Conservation (phyloP, 2,888 invertebrate genomes). For the Lymantria dispar region DNA sequence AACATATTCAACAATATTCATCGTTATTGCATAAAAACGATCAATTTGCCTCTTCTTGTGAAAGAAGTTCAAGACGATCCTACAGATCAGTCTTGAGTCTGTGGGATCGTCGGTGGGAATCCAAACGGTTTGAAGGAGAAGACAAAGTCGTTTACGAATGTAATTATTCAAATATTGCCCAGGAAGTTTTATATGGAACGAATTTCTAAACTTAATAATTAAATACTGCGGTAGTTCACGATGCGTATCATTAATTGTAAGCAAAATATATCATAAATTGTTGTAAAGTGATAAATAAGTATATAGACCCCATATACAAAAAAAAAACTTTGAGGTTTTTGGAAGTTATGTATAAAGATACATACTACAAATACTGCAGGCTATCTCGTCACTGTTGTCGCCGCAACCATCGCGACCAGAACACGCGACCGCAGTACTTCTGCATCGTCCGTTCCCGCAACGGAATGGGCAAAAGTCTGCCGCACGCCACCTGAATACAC, state of each 20-base stretch:
- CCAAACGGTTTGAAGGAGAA: too few relatives aligned
- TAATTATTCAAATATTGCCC: too few relatives aligned
- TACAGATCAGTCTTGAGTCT: too few relatives aligned
- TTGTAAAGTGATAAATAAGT: neutral
- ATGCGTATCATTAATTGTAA: neutral
- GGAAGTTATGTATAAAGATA: constrained; percentile 39
- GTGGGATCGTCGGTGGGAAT: too few relatives aligned
- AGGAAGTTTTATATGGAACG: too few relatives aligned
- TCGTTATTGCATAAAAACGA: too few relatives aligned
- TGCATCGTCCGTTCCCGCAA: constrained; percentile 93
- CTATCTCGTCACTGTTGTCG: constrained; percentile 93
- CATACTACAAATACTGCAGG: constrained; percentile 94
- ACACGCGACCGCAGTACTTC: constrained; percentile 94
- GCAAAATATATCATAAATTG: neutral
- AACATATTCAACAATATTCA: too few relatives aligned
- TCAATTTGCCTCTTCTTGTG: too few relatives aligned
- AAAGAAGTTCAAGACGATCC: too few relatives aligned
- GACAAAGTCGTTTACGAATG: too few relatives aligned
- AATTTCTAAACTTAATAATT: too few relatives aligned
- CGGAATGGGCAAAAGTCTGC: constrained; percentile 89
- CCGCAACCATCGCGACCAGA: constrained; percentile 96
- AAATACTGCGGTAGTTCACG: too few relatives aligned
- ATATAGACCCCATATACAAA: neutral
- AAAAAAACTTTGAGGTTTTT: neutral
- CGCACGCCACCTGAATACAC: constrained; percentile 65